Evolutionary conservation across 2,888 invertebrate species (phyloP).

Genomic region (Helleia helle): DNA sequence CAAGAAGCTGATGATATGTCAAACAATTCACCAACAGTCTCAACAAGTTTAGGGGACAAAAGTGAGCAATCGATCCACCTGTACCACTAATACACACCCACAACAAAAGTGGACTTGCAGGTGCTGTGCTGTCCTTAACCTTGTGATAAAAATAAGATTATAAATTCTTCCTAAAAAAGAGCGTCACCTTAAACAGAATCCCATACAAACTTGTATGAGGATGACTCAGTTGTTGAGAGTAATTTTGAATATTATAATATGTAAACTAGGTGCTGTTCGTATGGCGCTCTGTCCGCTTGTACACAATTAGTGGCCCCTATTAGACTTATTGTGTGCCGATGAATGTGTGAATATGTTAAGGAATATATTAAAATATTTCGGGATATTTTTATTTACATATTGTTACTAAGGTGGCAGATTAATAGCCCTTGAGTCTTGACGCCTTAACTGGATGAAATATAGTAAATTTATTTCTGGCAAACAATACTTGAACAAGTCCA

Average conservation of each 20-base stretch:
- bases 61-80: too few species aligned
- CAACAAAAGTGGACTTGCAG: too few species aligned
- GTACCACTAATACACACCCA: too few species aligned
- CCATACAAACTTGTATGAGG: constrained; percentile 50
- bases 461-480: too few species aligned
- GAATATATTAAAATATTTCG: too few species aligned
- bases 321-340: constrained; percentile 43
- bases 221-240: constrained; percentile 65
- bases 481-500: too few species aligned
- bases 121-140: too few species aligned
- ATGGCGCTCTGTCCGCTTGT: constrained; percentile 34
- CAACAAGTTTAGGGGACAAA: too few species aligned
- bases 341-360: constrained; percentile 22
- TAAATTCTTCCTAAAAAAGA: neutral
- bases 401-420: neutral
- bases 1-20: too few species aligned
- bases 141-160: neutral
- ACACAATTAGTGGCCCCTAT: constrained; percentile 65
- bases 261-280: constrained; percentile 60
- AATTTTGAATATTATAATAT: constrained; percentile 69
- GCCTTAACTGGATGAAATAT: too few species aligned
- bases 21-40: too few species aligned
- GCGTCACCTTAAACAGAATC: constrained; percentile 44
- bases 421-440: too few species aligned
- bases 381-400: constrained; percentile 6